These are phyloP conservation scores for Spea multiplicata DNA, from an alignment of 2,113 vertebrate species.

Conservation along the genomic window DNA sequence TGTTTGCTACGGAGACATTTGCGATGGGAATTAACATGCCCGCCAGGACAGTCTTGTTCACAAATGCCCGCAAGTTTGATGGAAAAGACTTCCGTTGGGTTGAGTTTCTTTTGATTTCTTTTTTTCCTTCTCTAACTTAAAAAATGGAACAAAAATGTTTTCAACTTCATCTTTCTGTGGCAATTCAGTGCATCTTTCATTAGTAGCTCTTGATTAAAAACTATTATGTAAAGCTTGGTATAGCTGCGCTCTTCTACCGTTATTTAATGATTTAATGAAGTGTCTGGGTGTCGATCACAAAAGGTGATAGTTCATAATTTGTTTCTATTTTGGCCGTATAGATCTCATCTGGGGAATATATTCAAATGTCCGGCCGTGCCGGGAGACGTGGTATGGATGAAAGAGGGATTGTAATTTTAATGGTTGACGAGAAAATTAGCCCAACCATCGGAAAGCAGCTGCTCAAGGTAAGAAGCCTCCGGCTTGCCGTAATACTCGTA, in stretches of 20 bases:
- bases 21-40: constrained; percentile 99
- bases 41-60: constrained; percentile 96
- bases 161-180: too few species aligned
- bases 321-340: constrained; percentile 49
- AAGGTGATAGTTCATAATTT: too few species aligned
- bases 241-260: too few species aligned
- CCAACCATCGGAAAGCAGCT: constrained; percentile 92
- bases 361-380: constrained; percentile 97
- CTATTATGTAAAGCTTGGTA: too few species aligned
- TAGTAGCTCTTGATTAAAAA: too few species aligned
- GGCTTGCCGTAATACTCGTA: too few species aligned
- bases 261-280: too few species aligned
- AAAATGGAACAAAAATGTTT: too few species aligned
- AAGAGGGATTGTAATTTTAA: constrained; percentile 96
- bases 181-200: too few species aligned
- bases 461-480: constrained; percentile 78
- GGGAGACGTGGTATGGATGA: constrained; percentile 98
- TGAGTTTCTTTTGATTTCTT: constrained; percentile 53
- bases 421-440: constrained; percentile 99
- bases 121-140: neutral
- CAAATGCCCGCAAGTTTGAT: constrained; percentile 93
- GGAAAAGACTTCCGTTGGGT: constrained; percentile 97
- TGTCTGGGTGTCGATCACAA: too few species aligned
- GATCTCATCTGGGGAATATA: constrained; percentile 97
- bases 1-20: constrained; percentile 98